These are phyloP conservation scores for Gallinago solitaria DNA, from an alignment of 2,797 vertebrate genomes.

Conservation along the genomic window DNA sequence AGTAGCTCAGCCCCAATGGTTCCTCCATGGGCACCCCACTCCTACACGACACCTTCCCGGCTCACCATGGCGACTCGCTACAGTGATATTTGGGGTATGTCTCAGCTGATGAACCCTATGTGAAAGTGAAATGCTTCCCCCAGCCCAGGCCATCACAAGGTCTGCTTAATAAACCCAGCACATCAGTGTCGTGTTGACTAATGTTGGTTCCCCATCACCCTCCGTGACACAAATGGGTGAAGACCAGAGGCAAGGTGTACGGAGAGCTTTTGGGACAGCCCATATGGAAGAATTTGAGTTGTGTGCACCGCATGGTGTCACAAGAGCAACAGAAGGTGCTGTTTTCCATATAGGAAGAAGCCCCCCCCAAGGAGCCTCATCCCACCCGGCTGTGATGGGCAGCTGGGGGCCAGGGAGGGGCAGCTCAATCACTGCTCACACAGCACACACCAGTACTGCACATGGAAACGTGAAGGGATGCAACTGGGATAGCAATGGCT, in stretches of 20 bases:
- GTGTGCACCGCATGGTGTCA: not conserved
- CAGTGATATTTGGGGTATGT: too few species aligned
- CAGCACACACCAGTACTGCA: rapidly evolving
- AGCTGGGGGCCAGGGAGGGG: rapidly evolving
- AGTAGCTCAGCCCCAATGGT: not conserved
- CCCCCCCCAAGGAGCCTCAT: not conserved
- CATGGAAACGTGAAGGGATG: not conserved
- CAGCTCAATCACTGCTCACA: rapidly evolving
- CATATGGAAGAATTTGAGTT: rapidly evolving
- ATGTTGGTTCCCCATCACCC: too few species aligned
- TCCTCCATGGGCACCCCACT: not conserved
- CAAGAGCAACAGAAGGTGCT: not conserved
- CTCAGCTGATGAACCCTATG: rapidly evolving
- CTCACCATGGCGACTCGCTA: rapidly evolving
- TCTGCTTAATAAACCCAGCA: not conserved
- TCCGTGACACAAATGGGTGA: rapidly evolving
- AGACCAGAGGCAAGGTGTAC: not conserved
- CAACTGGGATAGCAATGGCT: not conserved
- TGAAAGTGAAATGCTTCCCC: not conserved
- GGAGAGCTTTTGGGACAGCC: not conserved
- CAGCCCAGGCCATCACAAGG: rapidly evolving
- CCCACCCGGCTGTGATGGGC: not conserved
- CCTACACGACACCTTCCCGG: not conserved
- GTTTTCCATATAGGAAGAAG: not conserved
- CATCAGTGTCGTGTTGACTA: rapidly evolving